Conservation (phyloP, 2,113 vertebrate genomes). For the Urocitellus parryii region DNA sequence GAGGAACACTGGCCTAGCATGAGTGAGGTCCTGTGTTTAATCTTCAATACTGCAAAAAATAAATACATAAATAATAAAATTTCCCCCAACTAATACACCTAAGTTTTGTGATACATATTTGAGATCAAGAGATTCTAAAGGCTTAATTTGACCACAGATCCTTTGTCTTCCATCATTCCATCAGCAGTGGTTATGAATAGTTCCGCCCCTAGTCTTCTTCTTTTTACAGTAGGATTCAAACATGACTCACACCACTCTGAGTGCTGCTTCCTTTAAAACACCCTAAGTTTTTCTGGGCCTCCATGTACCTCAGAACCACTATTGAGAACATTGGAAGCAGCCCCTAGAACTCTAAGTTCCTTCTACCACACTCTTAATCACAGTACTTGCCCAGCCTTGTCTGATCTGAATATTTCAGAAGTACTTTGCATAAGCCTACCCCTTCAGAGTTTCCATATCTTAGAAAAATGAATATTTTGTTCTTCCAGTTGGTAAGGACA, state of each 20-base stretch:
- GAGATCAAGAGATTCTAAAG: background rate
- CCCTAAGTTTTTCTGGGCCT: too few species aligned
- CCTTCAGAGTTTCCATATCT: background rate
- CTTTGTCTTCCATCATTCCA: background rate
- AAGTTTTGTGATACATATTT: background rate
- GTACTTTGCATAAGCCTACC: background rate
- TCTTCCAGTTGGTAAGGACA: background rate
- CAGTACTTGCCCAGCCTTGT: rapidly evolving
- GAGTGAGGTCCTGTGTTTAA: background rate
- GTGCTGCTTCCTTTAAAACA: background rate
- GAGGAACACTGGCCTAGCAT: too few species aligned
- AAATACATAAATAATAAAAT: too few species aligned
- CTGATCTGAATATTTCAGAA: background rate
- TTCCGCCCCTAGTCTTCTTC: background rate
- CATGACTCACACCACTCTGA: rapidly evolving
- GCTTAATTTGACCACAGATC: background rate
- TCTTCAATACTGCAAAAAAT: background rate
- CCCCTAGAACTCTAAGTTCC: background rate
- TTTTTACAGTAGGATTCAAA: background rate
- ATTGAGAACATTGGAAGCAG: background rate
- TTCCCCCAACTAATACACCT: background rate
- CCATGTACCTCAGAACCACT: rapidly evolving
- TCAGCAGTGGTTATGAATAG: background rate
- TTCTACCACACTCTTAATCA: background rate
- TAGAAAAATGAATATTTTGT: background rate